Evolutionary conservation across 2,888 invertebrate species (phyloP), one percentile per base, ranked within the genome.

Genomic region (Congeria kusceri): DNA sequence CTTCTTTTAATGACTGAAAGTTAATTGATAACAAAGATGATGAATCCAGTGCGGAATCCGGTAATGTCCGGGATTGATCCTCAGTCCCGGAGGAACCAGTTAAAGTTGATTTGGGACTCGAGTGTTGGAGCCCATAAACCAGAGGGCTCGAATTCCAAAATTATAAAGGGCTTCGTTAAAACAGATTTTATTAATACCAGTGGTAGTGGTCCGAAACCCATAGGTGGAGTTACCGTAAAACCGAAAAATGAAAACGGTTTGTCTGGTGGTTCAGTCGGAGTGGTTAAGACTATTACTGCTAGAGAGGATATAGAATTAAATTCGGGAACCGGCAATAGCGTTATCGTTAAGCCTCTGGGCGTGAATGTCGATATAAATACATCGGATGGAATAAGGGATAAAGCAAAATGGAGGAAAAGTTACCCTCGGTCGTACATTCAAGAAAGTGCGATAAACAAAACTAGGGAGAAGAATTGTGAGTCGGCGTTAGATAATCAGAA

Each of bases 31-130:
- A 32, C 11, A 39, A 39, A 39, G 15, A 39, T 39, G 39, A 39
- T 39, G 39, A 39, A 39, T 15, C 39, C 39, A 4, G 39, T 39
- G 3, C 39, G 39, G 39, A 39, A 39, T 9, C 39, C 39, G 39
- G 39, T 11, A 39, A 11, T 39, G 39, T 39, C 61, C 49, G n/a
- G 23, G 39, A 29, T 74, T 23, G 74, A 74, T 32, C 63, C 74
- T n/a, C 63, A 74, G 15, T 28, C 58, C 18, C 53, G 49, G 0
- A 63, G 77, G 63, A 81, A 77, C 63, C 73, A 77, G 69, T 83
- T 82, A 68, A 82, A 80, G n/a, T 59, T 83, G 9, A 80, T 85
- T n/a, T 85, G 82, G 82, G 85, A 85, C 65, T 85, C 85, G 3
- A 46, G 62, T n/a, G 27, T 20, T n/a, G 64, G 61, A 9, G 46